Base-by-base conservation (phyloP, 2,113 vertebrate species). In the Pteronura brasiliensis region DNA sequence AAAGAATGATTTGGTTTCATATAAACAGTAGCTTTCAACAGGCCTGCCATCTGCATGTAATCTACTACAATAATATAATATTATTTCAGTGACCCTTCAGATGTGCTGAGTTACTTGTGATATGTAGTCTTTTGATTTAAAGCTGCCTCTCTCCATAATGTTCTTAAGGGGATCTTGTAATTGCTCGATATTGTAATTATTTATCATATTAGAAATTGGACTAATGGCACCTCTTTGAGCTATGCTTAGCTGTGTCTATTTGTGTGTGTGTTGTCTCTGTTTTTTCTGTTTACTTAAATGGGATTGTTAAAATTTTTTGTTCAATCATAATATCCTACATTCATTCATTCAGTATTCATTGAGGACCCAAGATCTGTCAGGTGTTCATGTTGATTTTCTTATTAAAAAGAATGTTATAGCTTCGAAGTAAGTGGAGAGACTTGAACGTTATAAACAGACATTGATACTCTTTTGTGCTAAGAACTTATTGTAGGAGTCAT, bases 1-100 rank as follows among this genome's bases (percentile, higher is more conserved):
- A 39, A 92, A 80, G 88, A 94, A 90, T 52, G 65, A 80, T 92
- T 95, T 91, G 77, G 25, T 93, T 97, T 97, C 74, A 67, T 83
- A 92, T 95, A 93, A 95, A 95, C 79, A 98, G 82, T 88, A 91
- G 82, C 88, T 98, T 97, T 98, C 97, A 98, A 76, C 96, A 97
- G 74, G 79, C 23, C 94, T 94, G 90, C 44, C 93, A 77, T 97
- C 72, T 90, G 71, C 42, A 31, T 91, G 85, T 94, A 95, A 97
- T 95, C 88, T 93, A 91, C 36, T 25, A 80, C 81, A 88, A 47
- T 29, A 61, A 52, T 95, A 80, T 72, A 93, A 95, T 97, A 88
- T 90, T 69, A 89, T 95, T 93, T 93, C 36, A 52, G 12, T 83
- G 36, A 36, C 71, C 47, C 74, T 95, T 92, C 25, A 71, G 34